These are phyloP conservation scores for rabbit (Oryctolagus cuniculus) DNA, from an alignment of 2,113 vertebrate genomes.

Conservation along the genomic window DNA sequence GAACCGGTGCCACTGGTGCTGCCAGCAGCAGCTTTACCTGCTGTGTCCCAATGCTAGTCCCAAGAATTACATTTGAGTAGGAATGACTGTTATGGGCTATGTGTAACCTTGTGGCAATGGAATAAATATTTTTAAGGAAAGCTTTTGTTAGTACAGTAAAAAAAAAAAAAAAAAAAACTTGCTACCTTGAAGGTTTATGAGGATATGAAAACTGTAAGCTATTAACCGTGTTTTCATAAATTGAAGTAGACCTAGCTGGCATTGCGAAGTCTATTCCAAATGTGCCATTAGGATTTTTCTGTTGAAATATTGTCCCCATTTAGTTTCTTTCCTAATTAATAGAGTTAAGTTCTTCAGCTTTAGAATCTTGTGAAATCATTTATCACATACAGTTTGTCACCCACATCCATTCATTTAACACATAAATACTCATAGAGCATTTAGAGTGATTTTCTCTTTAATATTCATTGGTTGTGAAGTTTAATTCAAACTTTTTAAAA, in stretches of 20 bases:
- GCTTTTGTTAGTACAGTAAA: neutral
- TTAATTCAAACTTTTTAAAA: conserved; percentile 1
- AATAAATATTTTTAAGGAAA: conserved; percentile 48
- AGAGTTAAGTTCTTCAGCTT: neutral
- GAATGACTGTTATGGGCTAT: neutral
- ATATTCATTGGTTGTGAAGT: conserved; percentile 16
- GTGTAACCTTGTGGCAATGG: neutral
- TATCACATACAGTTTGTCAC: neutral
- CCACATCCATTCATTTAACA: neutral
- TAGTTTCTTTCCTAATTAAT: conserved; percentile 50
- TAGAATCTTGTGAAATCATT: conserved; percentile 9
- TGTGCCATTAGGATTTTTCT: conserved; percentile 7
- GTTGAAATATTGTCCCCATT: conserved; percentile 12
- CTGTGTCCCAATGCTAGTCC: no score
- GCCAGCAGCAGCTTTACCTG: no score
- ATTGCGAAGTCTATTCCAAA: neutral
- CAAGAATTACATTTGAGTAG: neutral
- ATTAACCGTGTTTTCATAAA: conserved; percentile 1
- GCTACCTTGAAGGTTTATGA: conserved; percentile 11
- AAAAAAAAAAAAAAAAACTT: neutral
- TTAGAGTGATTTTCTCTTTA: conserved; percentile 11
- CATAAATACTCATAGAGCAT: conserved; percentile 1
- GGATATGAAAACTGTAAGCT: neutral
- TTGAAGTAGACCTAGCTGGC: neutral
- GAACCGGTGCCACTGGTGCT: no score